phyloP scores from a whole-genome alignment of 2,888 invertebrate genomes.

The Andrena flavipes region DNA sequence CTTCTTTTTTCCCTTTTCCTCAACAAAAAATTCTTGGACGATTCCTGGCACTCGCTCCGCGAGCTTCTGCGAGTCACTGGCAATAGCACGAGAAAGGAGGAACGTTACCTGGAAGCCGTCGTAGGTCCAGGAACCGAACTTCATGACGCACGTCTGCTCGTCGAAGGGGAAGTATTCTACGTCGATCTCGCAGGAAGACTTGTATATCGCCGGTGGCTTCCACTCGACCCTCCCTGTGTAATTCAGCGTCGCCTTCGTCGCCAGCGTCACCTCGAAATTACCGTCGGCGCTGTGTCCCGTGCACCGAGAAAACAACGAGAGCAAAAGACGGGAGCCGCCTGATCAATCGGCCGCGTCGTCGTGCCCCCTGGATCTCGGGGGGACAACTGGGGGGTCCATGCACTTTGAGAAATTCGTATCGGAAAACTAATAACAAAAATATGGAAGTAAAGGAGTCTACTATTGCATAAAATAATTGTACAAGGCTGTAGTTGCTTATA shows the following conservation, averaged over 20 bases:
- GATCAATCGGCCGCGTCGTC: neutral
- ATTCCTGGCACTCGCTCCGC: neutral
- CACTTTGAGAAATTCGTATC: too few species aligned
- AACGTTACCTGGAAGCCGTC: constrained; percentile 91
- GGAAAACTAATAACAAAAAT: too few species aligned
- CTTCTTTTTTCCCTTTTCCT: neutral
- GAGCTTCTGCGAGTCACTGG: neutral
- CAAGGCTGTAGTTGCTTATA: too few species aligned
- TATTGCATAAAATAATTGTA: too few species aligned
- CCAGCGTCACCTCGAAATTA: constrained; percentile 93
- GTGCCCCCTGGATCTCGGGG: too few species aligned
- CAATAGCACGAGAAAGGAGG: neutral
- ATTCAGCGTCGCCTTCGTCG: constrained; percentile 93
- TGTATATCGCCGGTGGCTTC: constrained; percentile 97
- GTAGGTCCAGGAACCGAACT: constrained; percentile 94
- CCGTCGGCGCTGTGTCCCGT: constrained; percentile 90
- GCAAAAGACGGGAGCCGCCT: constrained; percentile 40
- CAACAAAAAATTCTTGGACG: neutral
- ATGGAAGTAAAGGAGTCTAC: too few species aligned
- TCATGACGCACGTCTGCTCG: constrained; percentile 95
- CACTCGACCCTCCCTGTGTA: constrained; percentile 94
- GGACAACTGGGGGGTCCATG: too few species aligned
- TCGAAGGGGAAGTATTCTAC: constrained; percentile 95
- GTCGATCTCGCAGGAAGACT: constrained; percentile 95
- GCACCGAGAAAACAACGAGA: constrained; percentile 5